Conservation (phyloP, 2,113 vertebrate species). For the Bos taurus region DNA sequence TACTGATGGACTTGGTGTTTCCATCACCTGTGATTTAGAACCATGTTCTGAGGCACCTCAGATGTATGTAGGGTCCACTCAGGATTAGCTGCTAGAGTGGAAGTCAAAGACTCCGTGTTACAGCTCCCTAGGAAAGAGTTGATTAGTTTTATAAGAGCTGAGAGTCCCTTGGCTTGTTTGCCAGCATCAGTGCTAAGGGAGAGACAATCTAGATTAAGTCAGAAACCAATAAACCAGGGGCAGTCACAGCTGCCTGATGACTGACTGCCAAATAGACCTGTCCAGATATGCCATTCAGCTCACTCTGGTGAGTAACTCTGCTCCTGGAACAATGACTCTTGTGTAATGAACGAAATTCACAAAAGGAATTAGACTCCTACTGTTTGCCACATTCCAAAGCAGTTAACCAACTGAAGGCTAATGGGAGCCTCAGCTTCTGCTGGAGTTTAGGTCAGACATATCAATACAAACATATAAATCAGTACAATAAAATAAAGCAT, state of each 20-base stretch:
- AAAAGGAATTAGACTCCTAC: neutral
- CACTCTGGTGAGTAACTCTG: conserved; percentile 29
- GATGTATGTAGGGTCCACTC: neutral
- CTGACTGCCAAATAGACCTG: conserved; percentile 6
- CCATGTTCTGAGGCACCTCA: neutral
- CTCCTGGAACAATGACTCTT: conserved; percentile 46
- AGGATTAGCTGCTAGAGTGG: neutral
- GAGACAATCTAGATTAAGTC: neutral
- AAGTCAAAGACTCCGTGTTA: neutral
- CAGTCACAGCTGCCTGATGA: neutral
- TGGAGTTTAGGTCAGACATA: neutral
- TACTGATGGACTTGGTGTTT: neutral
- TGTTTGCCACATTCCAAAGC: conserved; percentile 16
- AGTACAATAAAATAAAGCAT: neutral
- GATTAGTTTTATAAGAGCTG: neutral
- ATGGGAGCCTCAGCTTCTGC: neutral
- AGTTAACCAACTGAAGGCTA: neutral
- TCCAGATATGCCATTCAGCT: conserved; percentile 21
- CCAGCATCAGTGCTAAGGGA: neutral
- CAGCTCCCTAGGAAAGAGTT: neutral
- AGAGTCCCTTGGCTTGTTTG: neutral
- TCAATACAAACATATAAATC: neutral
- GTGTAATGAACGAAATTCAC: conserved; percentile 18
- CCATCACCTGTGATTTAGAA: neutral
- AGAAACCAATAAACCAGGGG: conserved; percentile 3